Base-by-base conservation (phyloP, 2,113 vertebrate genomes). In the Danio rerio region DNA sequence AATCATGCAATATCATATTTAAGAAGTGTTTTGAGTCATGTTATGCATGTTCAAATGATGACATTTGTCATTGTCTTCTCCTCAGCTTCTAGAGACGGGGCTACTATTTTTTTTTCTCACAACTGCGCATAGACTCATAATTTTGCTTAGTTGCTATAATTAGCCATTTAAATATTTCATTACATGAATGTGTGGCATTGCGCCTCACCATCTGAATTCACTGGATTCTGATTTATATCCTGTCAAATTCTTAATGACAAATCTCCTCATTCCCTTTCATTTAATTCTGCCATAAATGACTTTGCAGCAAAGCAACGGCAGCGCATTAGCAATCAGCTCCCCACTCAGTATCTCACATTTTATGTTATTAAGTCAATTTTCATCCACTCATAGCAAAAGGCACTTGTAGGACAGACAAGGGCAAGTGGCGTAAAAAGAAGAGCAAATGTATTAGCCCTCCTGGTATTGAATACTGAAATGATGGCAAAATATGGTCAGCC, bases 361-460 rank as follows among this genome's bases (percentile, higher is more conserved):
- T 63, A 43, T 76, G 73, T 62, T 76, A 61, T 77, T 63, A 47
- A 61, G 55, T 75, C n/a, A 63, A 63, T 77, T 77, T 77, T 50
- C 74, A 77, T 63, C 58, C 74, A 62, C 56, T 63, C 58, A 50
- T 63, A 7, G 45, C 12, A 63, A 77, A 63, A 76, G 20, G 8
- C 74, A 77, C 74, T 77, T 77, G 65, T 78, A 75, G 75, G 83
- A 81, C 84, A 49, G 86, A 79, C 75, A 66, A 87, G 72, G 58
- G 76, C n/a, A 21, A 59, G 86, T 79, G 56, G 69, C 76, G 16
- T 55, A 31, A 63, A 31, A 31, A 63, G 9, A 50, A 5, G 18
- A 49, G 74, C 12, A 77, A 77, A 77, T 62, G 15, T n/a, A 77
- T 77, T 61, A 62, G 20, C 20, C 20, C 58, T 40, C 13, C 6